Conservation (phyloP, 2,888 invertebrate genomes). For the Agonopterix arenella region DNA sequence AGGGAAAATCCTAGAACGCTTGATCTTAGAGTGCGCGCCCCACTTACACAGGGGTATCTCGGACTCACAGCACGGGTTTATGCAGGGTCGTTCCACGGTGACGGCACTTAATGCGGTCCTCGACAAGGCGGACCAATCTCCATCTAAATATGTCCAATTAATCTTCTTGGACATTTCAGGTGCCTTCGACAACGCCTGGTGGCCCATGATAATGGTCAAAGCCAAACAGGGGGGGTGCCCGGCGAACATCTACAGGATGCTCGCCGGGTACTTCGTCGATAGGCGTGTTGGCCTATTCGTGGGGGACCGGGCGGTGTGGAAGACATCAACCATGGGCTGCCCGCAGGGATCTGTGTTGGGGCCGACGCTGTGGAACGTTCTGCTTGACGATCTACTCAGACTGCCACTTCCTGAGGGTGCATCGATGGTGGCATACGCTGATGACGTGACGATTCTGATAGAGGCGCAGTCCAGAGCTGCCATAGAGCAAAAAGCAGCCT, state of each 20-base stretch:
- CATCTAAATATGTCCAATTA: slow-evolving; percentile 17
- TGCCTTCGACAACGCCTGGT: slow-evolving; percentile 5
- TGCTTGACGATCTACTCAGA: slow-evolving; percentile 19
- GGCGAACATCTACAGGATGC: slow-evolving; percentile 20
- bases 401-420: slow-evolving; percentile 14
- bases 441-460: slow-evolving; percentile 18
- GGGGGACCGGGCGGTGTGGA: slow-evolving; percentile 11
- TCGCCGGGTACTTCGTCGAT: slow-evolving; percentile 19
- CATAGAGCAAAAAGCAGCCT: slow-evolving; percentile 1
- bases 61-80: background rate
- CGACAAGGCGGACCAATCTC: background rate
- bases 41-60: background rate
- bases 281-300: slow-evolving; percentile 15
- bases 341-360: slow-evolving; percentile 18
- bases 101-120: background rate
- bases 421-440: slow-evolving; percentile 17
- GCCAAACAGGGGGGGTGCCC: slow-evolving; percentile 18
- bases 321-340: slow-evolving; percentile 18
- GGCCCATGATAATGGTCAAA: slow-evolving; percentile 14
- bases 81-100: background rate
- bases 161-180: slow-evolving; percentile 26
- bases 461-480: slow-evolving; percentile 11
- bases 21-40: background rate
- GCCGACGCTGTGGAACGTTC: slow-evolving; percentile 18
- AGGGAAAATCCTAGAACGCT: background rate